Evolutionary conservation across 2,888 invertebrate species (phyloP).

Genomic region (Bibio marci): DNA sequence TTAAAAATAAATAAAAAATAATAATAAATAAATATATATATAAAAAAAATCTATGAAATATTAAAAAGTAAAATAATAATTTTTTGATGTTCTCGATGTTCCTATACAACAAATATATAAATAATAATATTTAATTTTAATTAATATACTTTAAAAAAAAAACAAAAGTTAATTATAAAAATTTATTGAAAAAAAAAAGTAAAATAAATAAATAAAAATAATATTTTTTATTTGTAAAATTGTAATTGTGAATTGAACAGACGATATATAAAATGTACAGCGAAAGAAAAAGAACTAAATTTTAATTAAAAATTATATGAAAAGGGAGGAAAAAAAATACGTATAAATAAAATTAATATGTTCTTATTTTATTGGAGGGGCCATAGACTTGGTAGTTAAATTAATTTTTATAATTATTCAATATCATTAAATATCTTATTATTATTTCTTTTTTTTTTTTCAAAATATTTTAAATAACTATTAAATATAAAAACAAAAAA

Average conservation of each 20-base stretch:
- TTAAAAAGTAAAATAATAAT: not conserved
- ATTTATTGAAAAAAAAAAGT: not conserved
- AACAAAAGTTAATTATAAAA: not conserved
- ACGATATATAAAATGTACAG: no score
- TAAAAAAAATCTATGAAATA: not conserved
- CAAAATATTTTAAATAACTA: no score
- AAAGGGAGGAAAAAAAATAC: no score
- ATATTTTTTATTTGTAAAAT: not conserved
- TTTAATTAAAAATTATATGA: not conserved
- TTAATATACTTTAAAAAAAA: not conserved
- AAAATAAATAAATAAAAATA: not conserved
- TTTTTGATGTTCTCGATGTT: conserved; percentile 6
- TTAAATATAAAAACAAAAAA: no score
- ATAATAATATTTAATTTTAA: not conserved
- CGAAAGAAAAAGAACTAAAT: no score
- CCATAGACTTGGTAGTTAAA: conserved; percentile 24
- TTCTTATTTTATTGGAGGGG: conserved; percentile 19
- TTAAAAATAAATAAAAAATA: conserved; percentile 1
- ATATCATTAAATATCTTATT: no score
- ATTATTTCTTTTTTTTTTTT: no score
- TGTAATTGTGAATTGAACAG: no score
- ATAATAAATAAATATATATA: conserved; percentile 1
- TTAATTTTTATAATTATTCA: conserved; percentile 11
- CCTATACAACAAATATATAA: conserved; percentile 4
- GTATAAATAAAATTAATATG: no score